Evolutionary conservation across 2,888 invertebrate species (phyloP).

Genomic region (Agriotes lineatus): DNA sequence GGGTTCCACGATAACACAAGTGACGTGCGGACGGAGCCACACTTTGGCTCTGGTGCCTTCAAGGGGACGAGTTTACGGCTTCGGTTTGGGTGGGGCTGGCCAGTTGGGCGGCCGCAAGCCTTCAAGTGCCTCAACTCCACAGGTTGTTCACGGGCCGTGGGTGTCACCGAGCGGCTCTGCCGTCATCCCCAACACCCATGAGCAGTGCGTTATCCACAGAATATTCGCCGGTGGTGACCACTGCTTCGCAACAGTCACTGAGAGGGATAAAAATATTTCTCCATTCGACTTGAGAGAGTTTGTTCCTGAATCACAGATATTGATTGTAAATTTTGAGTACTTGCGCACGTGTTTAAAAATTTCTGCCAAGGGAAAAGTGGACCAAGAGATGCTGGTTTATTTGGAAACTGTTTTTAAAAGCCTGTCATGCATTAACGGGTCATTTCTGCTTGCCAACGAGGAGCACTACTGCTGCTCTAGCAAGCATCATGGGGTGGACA

Average conservation of each 20-base stretch:
- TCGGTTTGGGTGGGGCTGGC: constrained; percentile 91
- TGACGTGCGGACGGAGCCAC: constrained; percentile 87
- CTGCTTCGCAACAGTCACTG: constrained; percentile 79
- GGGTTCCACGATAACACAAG: constrained; percentile 92
- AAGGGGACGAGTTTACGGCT: constrained; percentile 84
- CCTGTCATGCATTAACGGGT: constrained; percentile 88
- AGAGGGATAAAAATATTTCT: constrained; percentile 62
- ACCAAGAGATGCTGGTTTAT: constrained; percentile 77
- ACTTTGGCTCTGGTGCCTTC: constrained; percentile 86
- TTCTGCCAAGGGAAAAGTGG: constrained; percentile 74
- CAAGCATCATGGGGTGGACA: constrained; percentile 85
- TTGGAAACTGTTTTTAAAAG: constrained; percentile 90
- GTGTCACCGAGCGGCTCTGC: constrained; percentile 72
- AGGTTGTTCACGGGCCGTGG: constrained; percentile 80
- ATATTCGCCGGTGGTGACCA: constrained; percentile 84
- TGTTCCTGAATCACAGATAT: constrained; percentile 74
- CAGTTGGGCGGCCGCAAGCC: constrained; percentile 81
- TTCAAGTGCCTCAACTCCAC: constrained; percentile 73
- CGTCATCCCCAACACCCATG: constrained; percentile 61
- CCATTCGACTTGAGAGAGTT: constrained; percentile 76
- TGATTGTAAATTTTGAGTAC: constrained; percentile 72
- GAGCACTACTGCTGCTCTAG: constrained; percentile 84
- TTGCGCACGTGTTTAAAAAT: constrained; percentile 73
- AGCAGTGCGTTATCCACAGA: constrained; percentile 63
- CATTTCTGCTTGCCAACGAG: constrained; percentile 80